These are phyloP conservation scores for Platysternon megacephalum DNA, from an alignment of 2,113 vertebrate species.

Conservation along the genomic window DNA sequence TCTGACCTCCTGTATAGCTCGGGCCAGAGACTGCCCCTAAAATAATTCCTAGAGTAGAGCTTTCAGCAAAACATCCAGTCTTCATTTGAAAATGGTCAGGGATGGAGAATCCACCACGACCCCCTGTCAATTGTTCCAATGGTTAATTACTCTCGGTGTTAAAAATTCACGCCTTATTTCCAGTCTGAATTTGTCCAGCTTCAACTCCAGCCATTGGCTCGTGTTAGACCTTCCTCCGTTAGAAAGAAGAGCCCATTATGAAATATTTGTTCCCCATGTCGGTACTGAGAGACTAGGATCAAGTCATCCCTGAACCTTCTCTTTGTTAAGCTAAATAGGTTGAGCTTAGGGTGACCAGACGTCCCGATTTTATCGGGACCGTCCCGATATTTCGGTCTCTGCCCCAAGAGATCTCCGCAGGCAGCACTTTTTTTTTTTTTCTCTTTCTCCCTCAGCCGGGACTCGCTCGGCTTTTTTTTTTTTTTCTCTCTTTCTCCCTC, in stretches of 20 bases:
- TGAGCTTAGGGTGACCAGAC: too few relatives aligned
- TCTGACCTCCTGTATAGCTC: not conserved
- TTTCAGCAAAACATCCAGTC: not conserved
- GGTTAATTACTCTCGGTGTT: not conserved
- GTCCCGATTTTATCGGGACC: too few relatives aligned
- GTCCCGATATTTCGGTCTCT: too few relatives aligned
- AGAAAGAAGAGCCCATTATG: not conserved
- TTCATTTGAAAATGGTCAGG: not conserved
- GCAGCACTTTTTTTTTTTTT: too few relatives aligned
- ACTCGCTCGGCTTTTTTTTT: too few relatives aligned
- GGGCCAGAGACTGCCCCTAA: not conserved
- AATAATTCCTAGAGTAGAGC: not conserved
- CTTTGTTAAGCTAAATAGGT: not conserved
- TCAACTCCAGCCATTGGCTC: not conserved
- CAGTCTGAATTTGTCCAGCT: not conserved
- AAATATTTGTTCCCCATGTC: not conserved
- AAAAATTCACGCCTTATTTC: not conserved
- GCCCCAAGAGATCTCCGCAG: too few relatives aligned
- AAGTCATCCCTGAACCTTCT: not conserved
- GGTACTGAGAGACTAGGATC: not conserved
- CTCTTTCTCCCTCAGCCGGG: too few relatives aligned
- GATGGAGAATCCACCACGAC: not conserved
- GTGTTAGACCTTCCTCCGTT: not conserved
- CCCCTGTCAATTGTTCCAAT: not conserved
- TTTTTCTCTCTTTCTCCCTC: too few relatives aligned